phyloP scores from a whole-genome alignment of 2,888 invertebrate genomes.

The Gisinianus flammeolus region DNA sequence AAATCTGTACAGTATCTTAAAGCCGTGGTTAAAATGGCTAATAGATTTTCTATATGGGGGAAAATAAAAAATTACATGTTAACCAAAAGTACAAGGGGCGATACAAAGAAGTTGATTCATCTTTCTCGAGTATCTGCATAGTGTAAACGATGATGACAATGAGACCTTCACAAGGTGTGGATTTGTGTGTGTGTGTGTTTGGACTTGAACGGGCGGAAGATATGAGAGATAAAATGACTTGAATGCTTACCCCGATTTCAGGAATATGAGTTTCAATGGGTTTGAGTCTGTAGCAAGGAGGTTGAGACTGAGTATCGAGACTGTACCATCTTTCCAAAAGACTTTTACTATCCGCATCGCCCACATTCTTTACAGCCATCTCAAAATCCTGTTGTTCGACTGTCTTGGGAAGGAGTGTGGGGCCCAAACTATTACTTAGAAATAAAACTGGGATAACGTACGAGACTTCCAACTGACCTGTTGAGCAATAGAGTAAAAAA shows the following conservation, averaged over 20 bases:
- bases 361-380: conserved; percentile 72
- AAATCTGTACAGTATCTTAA: no score
- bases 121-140: no score
- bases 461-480: conserved; percentile 75
- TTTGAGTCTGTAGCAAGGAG: conserved; percentile 77
- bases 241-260: conserved; percentile 63
- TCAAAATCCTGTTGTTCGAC: conserved; percentile 81
- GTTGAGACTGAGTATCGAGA: conserved; percentile 74
- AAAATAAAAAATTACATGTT: no score
- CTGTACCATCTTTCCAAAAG: conserved; percentile 67
- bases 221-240: background rate
- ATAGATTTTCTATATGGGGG: no score
- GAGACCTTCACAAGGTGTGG: no score
- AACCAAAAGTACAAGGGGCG: no score
- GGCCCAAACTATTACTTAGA: conserved; percentile 77
- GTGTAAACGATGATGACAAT: no score
- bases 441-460: conserved; percentile 80
- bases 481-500: conserved; percentile 47
- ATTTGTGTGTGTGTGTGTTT: background rate
- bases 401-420: conserved; percentile 76
- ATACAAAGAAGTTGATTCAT: no score
- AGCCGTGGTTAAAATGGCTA: no score
- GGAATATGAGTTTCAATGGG: conserved; percentile 67
- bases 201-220: background rate
- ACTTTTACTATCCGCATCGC: conserved; percentile 63